Base-by-base conservation (phyloP, 2,888 invertebrate genomes). In the Drosophila ezoana region DNA sequence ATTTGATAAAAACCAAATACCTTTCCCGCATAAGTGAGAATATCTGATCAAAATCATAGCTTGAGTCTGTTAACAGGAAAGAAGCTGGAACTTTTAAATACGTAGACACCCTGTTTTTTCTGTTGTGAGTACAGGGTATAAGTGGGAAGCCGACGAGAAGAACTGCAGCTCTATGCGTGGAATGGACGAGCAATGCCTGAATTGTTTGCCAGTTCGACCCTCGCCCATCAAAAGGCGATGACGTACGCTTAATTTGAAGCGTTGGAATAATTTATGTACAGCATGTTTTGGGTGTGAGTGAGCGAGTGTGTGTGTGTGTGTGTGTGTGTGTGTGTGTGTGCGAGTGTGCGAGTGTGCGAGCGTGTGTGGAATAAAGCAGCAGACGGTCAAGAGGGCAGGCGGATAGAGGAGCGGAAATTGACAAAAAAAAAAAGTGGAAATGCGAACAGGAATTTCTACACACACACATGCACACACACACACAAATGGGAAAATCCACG, bases 161-260 rank as follows among this genome's bases (percentile, higher is more conserved):
- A 58, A 58, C 56, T 65, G 48, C 56, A 59, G 54, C 49, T 43
- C 60, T 35, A 45, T 51, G 52, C 38, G 11, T 56, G 61, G 32
- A n/a, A 38, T 32, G 53, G 43, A 53, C 47, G 52, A 54, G 18
- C 28, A 60, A 56, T 57, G 45, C 56, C 48, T 49, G 56, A 40
- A 45, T 38, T 59, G 62, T 9, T 38, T 54, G 35, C 38, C 33
- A 49, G 60, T 53, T 51, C 49, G 57, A 67, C 67, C 66, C 73
- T 62, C 63, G 35, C 68, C 74, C 76, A 79, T 81, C 79, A 79
- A 86, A 87, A 90, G 87, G 88, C 81, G 89, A 89, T 90, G 90
- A 90, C 88, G 89, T 87, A 77, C 81, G 89, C 89, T 89, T 90
- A 87, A 90, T 90, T 90, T 87, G 80, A 67, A 79, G 73, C 81